phyloP scores from a whole-genome alignment of 2,113 vertebrate species.

The Syrrhaptes paradoxus region DNA sequence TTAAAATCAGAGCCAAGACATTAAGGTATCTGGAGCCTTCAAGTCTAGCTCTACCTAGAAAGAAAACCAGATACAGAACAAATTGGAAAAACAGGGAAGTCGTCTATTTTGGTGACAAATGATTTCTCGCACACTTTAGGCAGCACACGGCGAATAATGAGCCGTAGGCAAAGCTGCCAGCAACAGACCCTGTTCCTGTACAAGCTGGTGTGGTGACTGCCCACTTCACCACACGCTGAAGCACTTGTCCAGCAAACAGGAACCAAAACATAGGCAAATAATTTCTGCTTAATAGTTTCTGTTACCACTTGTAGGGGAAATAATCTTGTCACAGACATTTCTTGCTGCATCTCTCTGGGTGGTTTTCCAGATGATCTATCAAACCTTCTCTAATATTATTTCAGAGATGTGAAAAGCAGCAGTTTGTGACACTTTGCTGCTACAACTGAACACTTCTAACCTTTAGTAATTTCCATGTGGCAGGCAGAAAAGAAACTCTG shows the following conservation, averaged over 20 bases:
- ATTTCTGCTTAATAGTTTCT: background rate
- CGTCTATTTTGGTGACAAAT: background rate
- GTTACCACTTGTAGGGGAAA: background rate
- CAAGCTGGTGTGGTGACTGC: background rate
- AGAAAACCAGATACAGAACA: conserved; percentile 26
- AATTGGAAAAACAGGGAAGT: conserved; percentile 5
- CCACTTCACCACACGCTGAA: background rate
- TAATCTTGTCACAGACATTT: background rate
- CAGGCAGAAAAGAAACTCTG: background rate
- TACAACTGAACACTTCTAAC: background rate
- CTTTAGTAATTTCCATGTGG: background rate
- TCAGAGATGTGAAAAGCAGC: background rate
- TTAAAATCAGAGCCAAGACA: conserved; percentile 63
- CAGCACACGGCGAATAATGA: background rate
- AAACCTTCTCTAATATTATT: background rate
- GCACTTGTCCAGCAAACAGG: background rate
- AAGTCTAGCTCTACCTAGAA: conserved; percentile 51
- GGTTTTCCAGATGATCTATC: background rate
- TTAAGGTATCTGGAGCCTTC: conserved; percentile 40
- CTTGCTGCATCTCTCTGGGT: background rate
- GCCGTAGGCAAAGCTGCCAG: background rate
- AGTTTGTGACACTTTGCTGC: background rate
- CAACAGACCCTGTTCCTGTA: background rate
- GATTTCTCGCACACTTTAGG: background rate
- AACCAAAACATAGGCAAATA: background rate